Percentiles rank a stretch among this genome's conserved stretches.
Evolutionary conservation across 1,140 invertebrate species (phyloP).

Genomic region (Drosophila ironensis): DNA sequence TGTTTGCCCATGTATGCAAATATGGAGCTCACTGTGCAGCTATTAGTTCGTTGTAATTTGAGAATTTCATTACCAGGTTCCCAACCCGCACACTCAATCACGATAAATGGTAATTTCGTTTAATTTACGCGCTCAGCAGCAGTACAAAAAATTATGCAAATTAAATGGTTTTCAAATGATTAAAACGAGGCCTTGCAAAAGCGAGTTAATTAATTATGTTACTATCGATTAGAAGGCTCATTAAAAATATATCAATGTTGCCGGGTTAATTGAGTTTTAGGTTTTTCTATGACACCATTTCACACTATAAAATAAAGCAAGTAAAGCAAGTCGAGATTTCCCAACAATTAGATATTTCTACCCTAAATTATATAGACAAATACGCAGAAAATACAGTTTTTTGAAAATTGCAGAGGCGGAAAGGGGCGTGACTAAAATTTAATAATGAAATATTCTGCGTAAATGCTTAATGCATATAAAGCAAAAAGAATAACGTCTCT

Average conservation of each 20-base stretch:
- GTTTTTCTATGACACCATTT: too few relatives aligned
- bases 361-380: too few relatives aligned
- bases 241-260: background rate
- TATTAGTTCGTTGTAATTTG: conserved; percentile 28
- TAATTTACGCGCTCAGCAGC: conserved; percentile 27
- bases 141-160: conserved; percentile 19
- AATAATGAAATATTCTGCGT: too few relatives aligned
- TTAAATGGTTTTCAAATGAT: conserved; percentile 13
- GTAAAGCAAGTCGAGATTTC: too few relatives aligned
- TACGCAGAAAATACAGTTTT: too few relatives aligned
- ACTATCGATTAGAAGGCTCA: conserved; percentile 1
- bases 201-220: conserved; percentile 18
- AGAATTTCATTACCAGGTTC: conserved; percentile 15
- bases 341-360: too few relatives aligned
- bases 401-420: too few relatives aligned
- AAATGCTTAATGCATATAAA: too few relatives aligned
- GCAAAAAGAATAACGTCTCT: too few relatives aligned
- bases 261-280: background rate
- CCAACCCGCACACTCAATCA: background rate
- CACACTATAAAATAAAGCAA: background rate
- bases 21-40: conserved; percentile 10
- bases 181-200: background rate
- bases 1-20: conserved; percentile 9
- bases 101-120: conserved; percentile 14
- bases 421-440: too few relatives aligned